Base-by-base conservation (phyloP, 2,888 invertebrate genomes). In the Nomada lathburiana region DNA sequence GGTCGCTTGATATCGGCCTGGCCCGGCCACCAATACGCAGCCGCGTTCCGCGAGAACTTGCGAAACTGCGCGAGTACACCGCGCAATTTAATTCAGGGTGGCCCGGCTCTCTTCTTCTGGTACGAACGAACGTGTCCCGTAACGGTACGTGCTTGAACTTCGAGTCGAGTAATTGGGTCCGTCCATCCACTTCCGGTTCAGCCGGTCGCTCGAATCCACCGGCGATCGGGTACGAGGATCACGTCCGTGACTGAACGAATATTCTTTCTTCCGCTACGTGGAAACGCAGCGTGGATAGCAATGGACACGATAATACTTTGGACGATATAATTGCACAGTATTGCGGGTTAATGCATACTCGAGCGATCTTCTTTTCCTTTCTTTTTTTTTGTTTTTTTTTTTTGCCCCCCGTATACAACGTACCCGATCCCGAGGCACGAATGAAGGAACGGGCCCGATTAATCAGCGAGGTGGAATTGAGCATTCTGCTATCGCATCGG, bases 61-160 rank as follows among this genome's bases (percentile, higher is more conserved):
- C 80, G 85, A 74, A 82, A 79, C 78, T 42, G 67, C 18, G 60
- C 73, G 26, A 23, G n/a, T 36, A 26, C 52, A 13, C 26, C 68
- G 76, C 67, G 77, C 83, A 82, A 86, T 88, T 88, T 88, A 77
- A 88, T 88, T 83, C 83, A 78, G 87, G 87, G 83, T 88, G 88
- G 88, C 68, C 86, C 62, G 64, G 5, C 64, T 69, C 50, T 79
- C 47, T 55, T 80, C 52, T n/a, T 42, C 29, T 67, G 68, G 62
- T 67, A 59, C 55, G 23, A 74, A 59, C 65, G 69, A 68, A 74
- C 80, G 69, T 53, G 69, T 72, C 75, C 74, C 74, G 67, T 86
- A 88, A 88, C 86, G 85, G 88, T 88, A 85, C 87, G 84, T 59
- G 75, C 72, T 79, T 80, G 77, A 80, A 71, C 52, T 73, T 77